A percentile compares a stretch with the other conserved stretches of the same genome.
Evolutionary conservation across 2,797 vertebrate genomes (phyloP).

Genomic region (Iguana delicatissima): DNA sequence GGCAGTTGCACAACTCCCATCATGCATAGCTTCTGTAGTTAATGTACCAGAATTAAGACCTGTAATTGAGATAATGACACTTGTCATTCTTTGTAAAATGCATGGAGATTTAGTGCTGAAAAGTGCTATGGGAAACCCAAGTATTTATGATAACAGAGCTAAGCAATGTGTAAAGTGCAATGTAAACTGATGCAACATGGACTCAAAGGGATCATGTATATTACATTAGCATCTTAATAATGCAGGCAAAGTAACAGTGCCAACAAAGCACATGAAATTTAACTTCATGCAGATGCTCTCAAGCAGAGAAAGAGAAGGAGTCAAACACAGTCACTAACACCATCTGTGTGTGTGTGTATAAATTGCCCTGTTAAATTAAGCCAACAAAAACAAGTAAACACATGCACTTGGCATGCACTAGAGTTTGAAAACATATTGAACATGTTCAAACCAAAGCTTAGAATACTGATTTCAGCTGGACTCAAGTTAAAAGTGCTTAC

Average conservation of each 20-base stretch:
- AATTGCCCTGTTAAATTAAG: conserved; percentile 20
- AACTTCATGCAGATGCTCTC: conserved; percentile 36
- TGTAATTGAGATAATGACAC: conserved; percentile 33
- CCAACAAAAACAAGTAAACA: conserved; percentile 4
- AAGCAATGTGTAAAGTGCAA: conserved; percentile 34
- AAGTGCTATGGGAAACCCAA: conserved; percentile 33
- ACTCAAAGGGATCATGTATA: conserved; percentile 37
- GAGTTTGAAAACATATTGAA: background rate
- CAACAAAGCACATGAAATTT: conserved; percentile 24
- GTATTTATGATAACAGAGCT: conserved; percentile 35
- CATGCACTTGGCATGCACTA: background rate
- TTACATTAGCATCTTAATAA: conserved; percentile 40
- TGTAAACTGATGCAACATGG: conserved; percentile 30
- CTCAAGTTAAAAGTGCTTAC: background rate
- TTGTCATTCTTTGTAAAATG: conserved; percentile 35
- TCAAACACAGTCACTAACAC: conserved; percentile 24
- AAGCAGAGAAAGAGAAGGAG: conserved; percentile 18
- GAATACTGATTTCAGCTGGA: background rate
- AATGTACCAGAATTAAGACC: conserved; percentile 25
- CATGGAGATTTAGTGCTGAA: conserved; percentile 11
- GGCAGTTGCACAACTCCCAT: background rate
- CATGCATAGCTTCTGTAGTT: background rate
- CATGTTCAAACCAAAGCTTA: background rate
- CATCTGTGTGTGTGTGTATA: background rate
- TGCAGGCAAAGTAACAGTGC: background rate